phyloP scores from a whole-genome alignment of 2,888 invertebrate genomes.

The Metallyticus violacea region DNA sequence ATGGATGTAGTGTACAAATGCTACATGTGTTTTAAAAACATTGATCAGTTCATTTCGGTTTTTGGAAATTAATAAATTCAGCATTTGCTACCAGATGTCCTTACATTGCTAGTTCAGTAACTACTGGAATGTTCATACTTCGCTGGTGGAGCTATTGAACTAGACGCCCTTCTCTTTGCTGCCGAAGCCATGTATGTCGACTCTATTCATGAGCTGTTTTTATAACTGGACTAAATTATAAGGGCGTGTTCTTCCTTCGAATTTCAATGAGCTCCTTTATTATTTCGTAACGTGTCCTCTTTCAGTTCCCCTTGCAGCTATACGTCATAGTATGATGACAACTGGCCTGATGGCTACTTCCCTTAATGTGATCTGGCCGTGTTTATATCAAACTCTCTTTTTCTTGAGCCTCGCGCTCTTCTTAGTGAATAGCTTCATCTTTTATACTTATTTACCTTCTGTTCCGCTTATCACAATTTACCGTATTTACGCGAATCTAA shows the following conservation, averaged over 20 bases:
- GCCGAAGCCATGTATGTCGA: neutral
- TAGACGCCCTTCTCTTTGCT: neutral
- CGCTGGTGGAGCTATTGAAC: neutral
- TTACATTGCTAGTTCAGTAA: neutral
- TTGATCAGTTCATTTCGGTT: too few relatives aligned
- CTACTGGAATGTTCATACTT: neutral
- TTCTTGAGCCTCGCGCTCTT: neutral
- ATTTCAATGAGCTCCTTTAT: neutral
- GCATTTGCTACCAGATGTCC: neutral
- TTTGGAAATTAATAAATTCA: neutral
- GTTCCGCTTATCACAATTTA: neutral
- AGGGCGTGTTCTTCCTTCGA: neutral
- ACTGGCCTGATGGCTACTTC: neutral
- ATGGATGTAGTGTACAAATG: too few relatives aligned
- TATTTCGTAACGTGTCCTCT: neutral
- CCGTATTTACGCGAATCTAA: too few relatives aligned
- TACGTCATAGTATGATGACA: neutral
- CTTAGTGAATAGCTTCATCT: neutral
- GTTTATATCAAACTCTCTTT: neutral
- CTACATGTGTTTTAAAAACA: too few relatives aligned
- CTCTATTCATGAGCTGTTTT: neutral
- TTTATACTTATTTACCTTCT: neutral
- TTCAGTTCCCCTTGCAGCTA: neutral
- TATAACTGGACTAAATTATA: neutral
- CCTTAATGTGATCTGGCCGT: neutral